phyloP scores from a whole-genome alignment of 2,888 invertebrate species.

The Thysanoteuthis rhombus region DNA sequence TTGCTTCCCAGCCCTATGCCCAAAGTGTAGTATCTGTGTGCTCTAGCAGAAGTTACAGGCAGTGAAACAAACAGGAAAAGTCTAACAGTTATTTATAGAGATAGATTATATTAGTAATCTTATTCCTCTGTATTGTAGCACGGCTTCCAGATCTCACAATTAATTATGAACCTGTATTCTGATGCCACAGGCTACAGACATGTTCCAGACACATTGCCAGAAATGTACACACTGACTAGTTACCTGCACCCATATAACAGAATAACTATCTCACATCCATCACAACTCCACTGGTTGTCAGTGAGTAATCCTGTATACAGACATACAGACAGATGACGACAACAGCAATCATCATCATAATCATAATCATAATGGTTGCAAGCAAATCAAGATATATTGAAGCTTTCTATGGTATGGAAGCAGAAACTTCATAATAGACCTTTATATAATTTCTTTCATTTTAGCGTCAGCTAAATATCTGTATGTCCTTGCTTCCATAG shows the following conservation, averaged over 20 bases:
- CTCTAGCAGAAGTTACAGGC: too few species aligned
- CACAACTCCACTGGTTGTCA: not conserved
- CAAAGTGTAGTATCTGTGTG: too few species aligned
- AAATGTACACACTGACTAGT: not conserved
- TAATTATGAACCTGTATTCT: not conserved
- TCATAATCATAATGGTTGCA: not conserved
- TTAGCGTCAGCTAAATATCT: not conserved
- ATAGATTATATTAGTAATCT: not conserved
- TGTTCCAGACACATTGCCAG: not conserved
- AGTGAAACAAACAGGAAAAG: too few species aligned
- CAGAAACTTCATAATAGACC: not conserved
- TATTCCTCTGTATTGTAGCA: not conserved
- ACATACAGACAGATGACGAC: too few species aligned
- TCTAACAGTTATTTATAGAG: too few species aligned
- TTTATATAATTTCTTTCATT: not conserved
- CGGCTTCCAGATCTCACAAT: not conserved
- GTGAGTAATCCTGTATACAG: not conserved
- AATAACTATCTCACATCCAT: not conserved
- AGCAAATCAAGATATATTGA: not conserved
- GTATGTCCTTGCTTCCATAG: not conserved
- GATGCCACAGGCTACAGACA: not conserved
- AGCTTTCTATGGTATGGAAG: not conserved
- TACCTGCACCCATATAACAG: not conserved
- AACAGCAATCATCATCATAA: too few species aligned
- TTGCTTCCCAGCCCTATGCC: too few species aligned